phyloP scores from a whole-genome alignment of 35 echinoderm and acorn worm genomes.

The Acanthaster planci region DNA sequence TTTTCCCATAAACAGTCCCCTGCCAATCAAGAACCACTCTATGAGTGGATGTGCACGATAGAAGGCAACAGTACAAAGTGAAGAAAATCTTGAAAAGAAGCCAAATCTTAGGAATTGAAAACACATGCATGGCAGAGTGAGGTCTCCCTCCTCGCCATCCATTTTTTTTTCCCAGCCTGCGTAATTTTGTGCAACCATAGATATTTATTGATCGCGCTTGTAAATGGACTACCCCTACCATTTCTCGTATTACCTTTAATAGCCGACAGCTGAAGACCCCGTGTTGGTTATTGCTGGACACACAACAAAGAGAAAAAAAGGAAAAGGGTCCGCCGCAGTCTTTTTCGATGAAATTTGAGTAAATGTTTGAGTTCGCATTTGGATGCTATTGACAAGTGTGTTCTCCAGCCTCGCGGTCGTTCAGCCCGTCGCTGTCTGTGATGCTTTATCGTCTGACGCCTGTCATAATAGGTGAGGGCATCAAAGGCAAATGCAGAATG shows the following conservation, averaged over 20 bases:
- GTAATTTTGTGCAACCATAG: slow-evolving; percentile 1
- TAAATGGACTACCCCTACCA: neutral
- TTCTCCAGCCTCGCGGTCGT: neutral
- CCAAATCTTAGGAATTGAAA: no score
- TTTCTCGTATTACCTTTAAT: slow-evolving; percentile 6
- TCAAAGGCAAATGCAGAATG: no score
- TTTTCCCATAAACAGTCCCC: no score
- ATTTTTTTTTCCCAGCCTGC: neutral
- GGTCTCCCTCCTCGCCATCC: no score
- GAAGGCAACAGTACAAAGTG: no score
- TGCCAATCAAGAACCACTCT: no score
- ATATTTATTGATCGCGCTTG: slow-evolving; percentile 13
- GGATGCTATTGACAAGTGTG: slow-evolving; percentile 9
- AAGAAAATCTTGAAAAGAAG: no score
- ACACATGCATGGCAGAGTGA: no score
- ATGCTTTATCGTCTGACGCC: neutral
- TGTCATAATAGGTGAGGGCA: neutral
- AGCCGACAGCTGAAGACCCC: neutral
- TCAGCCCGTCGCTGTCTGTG: neutral
- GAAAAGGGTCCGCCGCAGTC: no score
- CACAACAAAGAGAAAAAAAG: no score
- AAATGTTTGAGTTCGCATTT: slow-evolving; percentile 29
- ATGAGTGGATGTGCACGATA: no score
- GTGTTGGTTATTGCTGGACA: neutral
- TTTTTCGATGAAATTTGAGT: neutral